These are phyloP conservation scores for Tricholaema leucomelas DNA, from an alignment of 2,113 vertebrate genomes.

Conservation along the genomic window DNA sequence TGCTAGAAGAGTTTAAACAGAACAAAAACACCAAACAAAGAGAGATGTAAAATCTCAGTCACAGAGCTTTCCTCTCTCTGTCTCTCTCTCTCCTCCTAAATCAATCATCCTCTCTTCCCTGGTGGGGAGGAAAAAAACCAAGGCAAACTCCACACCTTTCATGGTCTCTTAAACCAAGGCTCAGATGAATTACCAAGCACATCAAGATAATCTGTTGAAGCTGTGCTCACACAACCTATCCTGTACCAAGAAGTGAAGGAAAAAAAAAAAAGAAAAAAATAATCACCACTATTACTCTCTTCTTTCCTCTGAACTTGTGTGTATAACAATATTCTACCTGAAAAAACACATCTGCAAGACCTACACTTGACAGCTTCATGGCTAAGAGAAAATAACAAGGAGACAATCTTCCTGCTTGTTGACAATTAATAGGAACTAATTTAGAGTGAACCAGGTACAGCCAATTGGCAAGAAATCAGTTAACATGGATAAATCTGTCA, in stretches of 20 bases:
- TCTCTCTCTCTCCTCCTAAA: rapidly evolving
- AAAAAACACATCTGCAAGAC: background rate
- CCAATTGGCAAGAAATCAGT: slow-evolving; percentile 27
- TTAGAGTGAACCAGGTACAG: slow-evolving; percentile 36
- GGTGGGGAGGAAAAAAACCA: rapidly evolving
- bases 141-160: rapidly evolving
- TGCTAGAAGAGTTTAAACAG: rapidly evolving
- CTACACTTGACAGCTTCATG: background rate
- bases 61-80: rapidly evolving
- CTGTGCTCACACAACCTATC: background rate
- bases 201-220: background rate
- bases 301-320: background rate
- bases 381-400: background rate
- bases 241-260: background rate
- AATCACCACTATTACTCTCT: background rate
- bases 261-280: background rate
- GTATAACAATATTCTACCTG: background rate
- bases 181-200: background rate
- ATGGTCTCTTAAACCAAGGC: background rate
- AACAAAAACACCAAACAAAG: rapidly evolving
- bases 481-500: background rate
- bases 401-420: background rate
- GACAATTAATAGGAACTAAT: slow-evolving; percentile 29
- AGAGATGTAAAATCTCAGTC: background rate
- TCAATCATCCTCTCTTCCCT: rapidly evolving